Evolutionary conservation across 2,888 invertebrate species (phyloP).

Genomic region (Drosophila prostipennis): DNA sequence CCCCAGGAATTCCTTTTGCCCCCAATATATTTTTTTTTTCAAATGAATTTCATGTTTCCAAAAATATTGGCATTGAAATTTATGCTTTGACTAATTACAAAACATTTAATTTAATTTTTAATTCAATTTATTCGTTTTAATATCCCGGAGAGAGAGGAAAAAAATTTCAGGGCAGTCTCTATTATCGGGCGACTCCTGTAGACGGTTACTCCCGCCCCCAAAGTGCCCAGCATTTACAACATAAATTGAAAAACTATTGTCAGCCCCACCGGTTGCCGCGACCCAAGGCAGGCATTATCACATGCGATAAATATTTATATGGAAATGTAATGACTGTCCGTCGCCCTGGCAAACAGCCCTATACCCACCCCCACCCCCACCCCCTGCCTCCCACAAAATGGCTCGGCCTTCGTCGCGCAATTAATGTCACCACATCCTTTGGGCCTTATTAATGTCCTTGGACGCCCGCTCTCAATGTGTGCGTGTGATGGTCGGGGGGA

Average conservation of each 20-base stretch:
- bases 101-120: too few species aligned
- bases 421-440: slow-evolving; percentile 79
- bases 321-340: slow-evolving; percentile 76
- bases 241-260: slow-evolving; percentile 79
- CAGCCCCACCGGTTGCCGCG: slow-evolving; percentile 22
- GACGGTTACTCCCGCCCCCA: not conserved
- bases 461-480: slow-evolving; percentile 25
- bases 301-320: slow-evolving; percentile 80
- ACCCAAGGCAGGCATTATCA: slow-evolving; percentile 62
- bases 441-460: slow-evolving; percentile 80
- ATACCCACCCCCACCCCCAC: not conserved
- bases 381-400: not conserved
- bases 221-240: slow-evolving; percentile 38
- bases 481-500: not conserved
- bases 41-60: too few species aligned
- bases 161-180: not conserved
- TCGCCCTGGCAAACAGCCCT: not conserved
- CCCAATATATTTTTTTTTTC: too few species aligned
- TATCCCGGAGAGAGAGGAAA: too few species aligned
- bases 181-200: slow-evolving; percentile 12
- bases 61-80: too few species aligned
- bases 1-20: too few species aligned
- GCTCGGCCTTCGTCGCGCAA: slow-evolving; percentile 64
- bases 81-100: too few species aligned
- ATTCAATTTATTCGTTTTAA: too few species aligned